Evolutionary conservation across 1,140 invertebrate species (phyloP), one percentile per base, ranked within the genome.

Genomic region (Drosophila pseudoananassae): DNA sequence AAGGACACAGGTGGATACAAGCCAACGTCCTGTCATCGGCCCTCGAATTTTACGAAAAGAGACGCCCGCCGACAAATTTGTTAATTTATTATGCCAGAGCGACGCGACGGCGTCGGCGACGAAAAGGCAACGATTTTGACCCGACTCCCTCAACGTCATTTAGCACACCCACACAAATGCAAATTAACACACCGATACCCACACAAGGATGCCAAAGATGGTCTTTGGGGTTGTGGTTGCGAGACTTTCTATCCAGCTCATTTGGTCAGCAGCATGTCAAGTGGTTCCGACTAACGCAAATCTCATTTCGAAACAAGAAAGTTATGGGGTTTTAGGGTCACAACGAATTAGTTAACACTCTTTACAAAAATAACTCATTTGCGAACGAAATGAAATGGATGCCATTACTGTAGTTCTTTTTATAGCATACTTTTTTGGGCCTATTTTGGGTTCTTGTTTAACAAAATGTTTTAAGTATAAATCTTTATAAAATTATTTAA

Each of bases 1-100:
- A 57, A 49, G 83, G 79, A 79, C 83, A 70, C 83, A 88, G 83
- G 83, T 88, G 83, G 83, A 81, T 61, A 72, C 59, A 53, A 36
- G 59, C 76, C 72, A 57, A 63, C 61, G 72, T 75, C 69, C 61
- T 87, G 83, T 88, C 83, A 87, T 65, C 78, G 75, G 61, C 66
- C 45, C 73, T 60, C 68, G 74, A 74, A 81, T 82, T 75, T 85
- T 36, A 12, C 76, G 63, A 85, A 79, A 65, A 63, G 75, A 76
- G 76, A 75, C 52, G 75, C 65, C 80, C 52, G 75, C 65, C 80
- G 83, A 79, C 83, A 88, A 88, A 88, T 88, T 88, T 88, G 83
- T 88, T 88, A 88, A 88, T 88, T 88, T 88, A 88, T 88, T 88
- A 88, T 79, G 78, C 83, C 75, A 71, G 59, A 78, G 74, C 75